Conservation (phyloP, 2,888 invertebrate species). For the Epiblema foenella region DNA sequence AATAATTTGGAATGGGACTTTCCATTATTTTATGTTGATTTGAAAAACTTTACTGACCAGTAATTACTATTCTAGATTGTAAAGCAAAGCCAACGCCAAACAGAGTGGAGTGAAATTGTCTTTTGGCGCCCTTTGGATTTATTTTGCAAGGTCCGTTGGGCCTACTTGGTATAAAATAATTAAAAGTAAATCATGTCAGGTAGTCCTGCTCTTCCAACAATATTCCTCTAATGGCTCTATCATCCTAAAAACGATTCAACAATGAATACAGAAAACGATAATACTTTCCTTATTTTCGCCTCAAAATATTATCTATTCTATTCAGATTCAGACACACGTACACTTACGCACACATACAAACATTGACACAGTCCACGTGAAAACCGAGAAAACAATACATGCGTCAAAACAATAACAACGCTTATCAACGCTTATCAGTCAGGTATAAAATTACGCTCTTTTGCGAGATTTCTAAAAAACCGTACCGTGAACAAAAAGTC, state of each 20-base stretch:
- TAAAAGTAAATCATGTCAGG: too few species aligned
- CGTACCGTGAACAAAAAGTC: background rate
- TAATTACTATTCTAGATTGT: too few species aligned
- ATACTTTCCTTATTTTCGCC: background rate
- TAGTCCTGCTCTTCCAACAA: too few species aligned
- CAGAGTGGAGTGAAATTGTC: too few species aligned
- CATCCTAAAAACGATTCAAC: background rate
- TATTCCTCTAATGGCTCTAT: background rate
- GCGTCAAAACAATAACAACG: constrained; percentile 50
- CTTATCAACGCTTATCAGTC: constrained; percentile 44
- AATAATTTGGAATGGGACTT: too few species aligned
- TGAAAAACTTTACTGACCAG: too few species aligned
- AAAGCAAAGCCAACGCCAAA: too few species aligned
- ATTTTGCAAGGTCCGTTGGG: too few species aligned
- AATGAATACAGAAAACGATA: background rate
- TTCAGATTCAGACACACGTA: too few species aligned
- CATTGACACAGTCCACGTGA: constrained; percentile 13
- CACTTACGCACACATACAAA: background rate
- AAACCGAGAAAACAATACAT: constrained; percentile 39
- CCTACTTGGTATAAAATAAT: too few species aligned
- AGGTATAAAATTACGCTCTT: constrained; percentile 1
- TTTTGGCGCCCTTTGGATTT: too few species aligned
- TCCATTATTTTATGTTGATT: too few species aligned
- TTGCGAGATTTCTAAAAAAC: background rate
- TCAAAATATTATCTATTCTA: background rate